phyloP scores from a whole-genome alignment of 2,888 invertebrate species.

The Prosopocoilus inquinatus region DNA sequence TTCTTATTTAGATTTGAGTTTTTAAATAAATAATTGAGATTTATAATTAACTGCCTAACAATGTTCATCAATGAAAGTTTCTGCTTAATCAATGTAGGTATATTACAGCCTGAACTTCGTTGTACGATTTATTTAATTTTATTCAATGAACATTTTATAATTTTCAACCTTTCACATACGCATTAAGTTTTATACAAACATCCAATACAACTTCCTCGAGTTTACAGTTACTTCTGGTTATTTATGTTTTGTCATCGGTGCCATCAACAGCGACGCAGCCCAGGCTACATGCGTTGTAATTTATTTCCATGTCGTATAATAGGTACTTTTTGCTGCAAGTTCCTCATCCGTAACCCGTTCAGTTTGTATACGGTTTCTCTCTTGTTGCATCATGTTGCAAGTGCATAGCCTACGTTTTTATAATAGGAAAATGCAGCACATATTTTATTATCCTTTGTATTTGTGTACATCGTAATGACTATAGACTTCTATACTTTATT shows the following conservation, averaged over 20 bases:
- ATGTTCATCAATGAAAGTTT: too few relatives aligned
- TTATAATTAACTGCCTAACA: too few relatives aligned
- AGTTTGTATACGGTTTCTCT: not conserved
- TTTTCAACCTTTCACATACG: too few relatives aligned
- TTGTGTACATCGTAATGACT: not conserved
- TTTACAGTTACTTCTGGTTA: not conserved
- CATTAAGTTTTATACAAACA: too few relatives aligned
- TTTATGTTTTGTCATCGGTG: not conserved
- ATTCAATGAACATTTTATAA: too few relatives aligned
- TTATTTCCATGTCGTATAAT: not conserved
- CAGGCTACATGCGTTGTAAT: not conserved
- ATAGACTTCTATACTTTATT: too few relatives aligned
- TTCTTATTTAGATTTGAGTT: too few relatives aligned
- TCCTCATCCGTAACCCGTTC: not conserved
- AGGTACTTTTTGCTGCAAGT: not conserved
- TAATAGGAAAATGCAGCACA: not conserved
- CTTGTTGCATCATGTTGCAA: not conserved
- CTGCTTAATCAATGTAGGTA: too few relatives aligned
- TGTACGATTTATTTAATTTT: too few relatives aligned
- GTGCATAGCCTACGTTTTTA: not conserved
- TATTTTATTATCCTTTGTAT: not conserved
- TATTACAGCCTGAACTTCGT: too few relatives aligned
- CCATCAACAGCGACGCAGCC: not conserved
- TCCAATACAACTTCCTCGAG: not conserved
- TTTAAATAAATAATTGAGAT: too few relatives aligned